These are phyloP conservation scores for Charina bottae DNA, from an alignment of 2,113 vertebrate species.

Conservation along the genomic window DNA sequence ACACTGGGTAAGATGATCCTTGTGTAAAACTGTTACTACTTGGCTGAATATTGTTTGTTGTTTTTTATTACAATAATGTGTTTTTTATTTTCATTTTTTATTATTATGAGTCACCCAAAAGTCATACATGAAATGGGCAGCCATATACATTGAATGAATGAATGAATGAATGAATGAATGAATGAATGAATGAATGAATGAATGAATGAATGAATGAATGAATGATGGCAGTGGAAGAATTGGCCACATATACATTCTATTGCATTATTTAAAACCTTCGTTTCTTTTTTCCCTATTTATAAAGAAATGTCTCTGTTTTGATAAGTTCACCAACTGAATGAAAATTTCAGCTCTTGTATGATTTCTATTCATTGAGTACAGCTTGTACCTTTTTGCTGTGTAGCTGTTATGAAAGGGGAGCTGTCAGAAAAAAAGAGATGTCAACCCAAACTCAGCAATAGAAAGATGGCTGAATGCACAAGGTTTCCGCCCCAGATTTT, in stretches of 20 bases:
- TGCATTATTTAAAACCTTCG: neutral
- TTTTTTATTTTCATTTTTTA: neutral
- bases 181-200: too few species aligned
- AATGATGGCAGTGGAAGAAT: neutral
- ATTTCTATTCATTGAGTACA: neutral
- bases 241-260: neutral
- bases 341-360: neutral
- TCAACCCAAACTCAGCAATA: neutral
- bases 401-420: neutral
- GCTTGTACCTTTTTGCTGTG: neutral
- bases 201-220: neutral
- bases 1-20: neutral
- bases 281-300: neutral
- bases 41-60: neutral
- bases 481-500: neutral
- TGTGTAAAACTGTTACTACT: neutral
- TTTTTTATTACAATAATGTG: neutral
- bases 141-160: neutral
- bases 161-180: too few species aligned
- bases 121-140: neutral
- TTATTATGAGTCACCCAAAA: neutral
- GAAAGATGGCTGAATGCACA: neutral
- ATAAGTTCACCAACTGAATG: neutral
- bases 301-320: neutral
- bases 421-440: neutral